These are phyloP conservation scores for Poecilobothrus nobilitatus DNA, from an alignment of 2,888 invertebrate genomes.

Conservation along the genomic window DNA sequence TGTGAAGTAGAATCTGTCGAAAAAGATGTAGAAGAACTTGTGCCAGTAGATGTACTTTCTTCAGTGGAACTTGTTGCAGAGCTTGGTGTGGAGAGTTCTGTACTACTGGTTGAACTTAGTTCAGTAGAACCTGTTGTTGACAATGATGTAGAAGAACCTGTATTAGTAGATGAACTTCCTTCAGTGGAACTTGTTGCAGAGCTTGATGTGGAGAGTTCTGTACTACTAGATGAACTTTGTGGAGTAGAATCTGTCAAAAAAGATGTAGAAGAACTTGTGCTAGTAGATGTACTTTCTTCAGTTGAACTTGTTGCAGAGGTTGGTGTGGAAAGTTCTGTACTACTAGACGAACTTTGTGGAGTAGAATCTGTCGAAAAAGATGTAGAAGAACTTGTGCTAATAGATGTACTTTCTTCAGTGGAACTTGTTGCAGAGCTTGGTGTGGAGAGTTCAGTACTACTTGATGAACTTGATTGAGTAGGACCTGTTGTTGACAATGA, in stretches of 20 bases:
- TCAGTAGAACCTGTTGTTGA: background rate
- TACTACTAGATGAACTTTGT: background rate
- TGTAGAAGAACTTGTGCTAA: background rate
- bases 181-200: too few species aligned
- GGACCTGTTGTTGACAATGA: background rate
- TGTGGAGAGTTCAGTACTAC: background rate
- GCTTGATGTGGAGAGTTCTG: background rate
- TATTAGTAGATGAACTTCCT: too few species aligned
- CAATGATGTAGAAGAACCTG: too few species aligned
- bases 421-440: background rate
- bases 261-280: too few species aligned
- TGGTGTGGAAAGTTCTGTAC: background rate
- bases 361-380: too few species aligned
- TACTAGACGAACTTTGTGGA: background rate
- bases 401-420: background rate
- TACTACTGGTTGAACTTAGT: background rate
- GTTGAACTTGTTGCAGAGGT: background rate
- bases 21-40: too few species aligned
- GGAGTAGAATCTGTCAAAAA: too few species aligned
- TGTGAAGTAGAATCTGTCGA: background rate
- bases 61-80: background rate
- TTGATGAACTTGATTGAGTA: background rate
- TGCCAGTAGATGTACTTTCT: too few species aligned
- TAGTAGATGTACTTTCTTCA: background rate
- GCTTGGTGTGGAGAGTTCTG: background rate